Conservation (phyloP, 2,888 invertebrate genomes). For the Cistogaster globosa region DNA sequence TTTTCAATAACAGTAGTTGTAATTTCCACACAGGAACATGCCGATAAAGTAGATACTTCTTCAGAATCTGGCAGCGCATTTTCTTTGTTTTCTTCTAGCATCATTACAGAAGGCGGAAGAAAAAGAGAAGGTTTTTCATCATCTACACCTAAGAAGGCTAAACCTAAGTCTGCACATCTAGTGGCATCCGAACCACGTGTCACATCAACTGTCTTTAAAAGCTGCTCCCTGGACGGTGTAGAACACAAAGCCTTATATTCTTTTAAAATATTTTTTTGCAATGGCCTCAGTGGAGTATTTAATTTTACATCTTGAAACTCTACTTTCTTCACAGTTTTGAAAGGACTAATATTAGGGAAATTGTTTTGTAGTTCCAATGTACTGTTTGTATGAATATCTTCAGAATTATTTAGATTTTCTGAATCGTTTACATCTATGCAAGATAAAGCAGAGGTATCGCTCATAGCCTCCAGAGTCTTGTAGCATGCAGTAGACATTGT, state of each 20-base stretch:
- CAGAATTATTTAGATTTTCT: conserved; percentile 35
- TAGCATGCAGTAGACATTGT: conserved; percentile 75
- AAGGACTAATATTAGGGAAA: conserved; percentile 32
- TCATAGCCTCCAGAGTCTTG: conserved; percentile 73
- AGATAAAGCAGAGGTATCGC: conserved; percentile 50
- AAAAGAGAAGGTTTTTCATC: conserved; percentile 60
- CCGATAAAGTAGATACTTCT: conserved; percentile 71
- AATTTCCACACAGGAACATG: conserved; percentile 73
- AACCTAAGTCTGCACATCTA: conserved; percentile 66
- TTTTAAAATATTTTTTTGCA: conserved; percentile 76
- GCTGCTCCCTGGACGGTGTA: conserved; percentile 77
- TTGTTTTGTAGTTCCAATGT: conserved; percentile 74
- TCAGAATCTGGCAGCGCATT: conserved; percentile 74
- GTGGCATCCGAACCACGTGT: conserved; percentile 71
- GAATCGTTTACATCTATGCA: conserved; percentile 50
- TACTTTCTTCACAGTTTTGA: conserved; percentile 64
- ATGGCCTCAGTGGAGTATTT: conserved; percentile 74
- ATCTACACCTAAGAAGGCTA: conserved; percentile 68
- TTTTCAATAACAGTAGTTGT: conserved; percentile 74
- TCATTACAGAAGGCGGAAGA: not conserved
- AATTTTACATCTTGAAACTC: conserved; percentile 33
- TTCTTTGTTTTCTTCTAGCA: conserved; percentile 75
- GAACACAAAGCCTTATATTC: conserved; percentile 78
- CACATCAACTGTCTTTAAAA: conserved; percentile 73
- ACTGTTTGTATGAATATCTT: conserved; percentile 69